Evolutionary conservation across 2,113 vertebrate species (phyloP).

Genomic region (Dissostichus mawsoni): DNA sequence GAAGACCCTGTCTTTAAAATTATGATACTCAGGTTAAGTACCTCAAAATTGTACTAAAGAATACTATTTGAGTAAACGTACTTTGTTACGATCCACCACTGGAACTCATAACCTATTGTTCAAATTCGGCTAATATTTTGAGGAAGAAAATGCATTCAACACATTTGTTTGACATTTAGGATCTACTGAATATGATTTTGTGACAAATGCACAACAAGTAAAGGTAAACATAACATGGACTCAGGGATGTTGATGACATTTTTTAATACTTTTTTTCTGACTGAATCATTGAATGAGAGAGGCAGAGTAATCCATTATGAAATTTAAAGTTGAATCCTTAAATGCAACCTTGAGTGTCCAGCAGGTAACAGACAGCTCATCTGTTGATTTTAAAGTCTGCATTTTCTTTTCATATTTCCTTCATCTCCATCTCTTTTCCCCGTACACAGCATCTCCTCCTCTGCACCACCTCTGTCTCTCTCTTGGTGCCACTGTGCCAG

Average conservation of each 20-base stretch:
- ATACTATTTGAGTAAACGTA: too few species aligned
- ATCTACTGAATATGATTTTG: neutral
- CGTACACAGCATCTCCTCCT: slow-evolving; percentile 21
- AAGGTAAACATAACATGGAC: neutral
- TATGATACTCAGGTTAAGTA: too few species aligned
- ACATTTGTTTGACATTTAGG: neutral
- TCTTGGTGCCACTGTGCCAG: slow-evolving; percentile 80
- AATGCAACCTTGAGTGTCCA: neutral
- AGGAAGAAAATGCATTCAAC: neutral
- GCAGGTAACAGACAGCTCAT: neutral
- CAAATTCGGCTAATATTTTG: neutral
- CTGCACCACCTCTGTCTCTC: slow-evolving; percentile 49
- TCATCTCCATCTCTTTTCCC: slow-evolving; percentile 10
- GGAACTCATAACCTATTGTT: too few species aligned
- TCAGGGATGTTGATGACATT: neutral
- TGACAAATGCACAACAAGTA: neutral
- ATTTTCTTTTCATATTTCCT: slow-evolving; percentile 26
- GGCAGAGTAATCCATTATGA: neutral
- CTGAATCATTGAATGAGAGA: neutral
- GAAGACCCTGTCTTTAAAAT: too few species aligned
- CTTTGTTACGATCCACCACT: too few species aligned
- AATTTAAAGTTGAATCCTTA: neutral
- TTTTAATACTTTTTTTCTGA: neutral
- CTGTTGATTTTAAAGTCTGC: slow-evolving; percentile 6
- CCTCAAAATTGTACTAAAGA: too few species aligned